Conservation (phyloP, 2,797 vertebrate species). For the Amazonetta brasiliensis region DNA sequence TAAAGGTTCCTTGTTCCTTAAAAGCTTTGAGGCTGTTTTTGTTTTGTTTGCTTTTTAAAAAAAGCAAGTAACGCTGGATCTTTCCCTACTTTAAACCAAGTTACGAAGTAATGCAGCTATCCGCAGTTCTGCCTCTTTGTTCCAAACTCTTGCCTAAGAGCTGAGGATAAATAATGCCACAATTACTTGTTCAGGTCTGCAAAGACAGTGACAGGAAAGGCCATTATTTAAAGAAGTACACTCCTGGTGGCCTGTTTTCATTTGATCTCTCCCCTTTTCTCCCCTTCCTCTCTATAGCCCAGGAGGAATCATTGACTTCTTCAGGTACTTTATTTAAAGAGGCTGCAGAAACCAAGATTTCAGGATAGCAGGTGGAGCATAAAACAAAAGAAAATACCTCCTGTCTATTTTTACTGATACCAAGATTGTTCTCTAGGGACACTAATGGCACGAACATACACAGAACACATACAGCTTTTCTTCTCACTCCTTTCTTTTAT, state of each 20-base stretch:
- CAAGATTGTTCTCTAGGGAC: background rate
- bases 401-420: background rate
- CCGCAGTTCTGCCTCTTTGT: background rate
- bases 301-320: background rate
- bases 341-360: background rate
- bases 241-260: background rate
- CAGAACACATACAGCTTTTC: background rate
- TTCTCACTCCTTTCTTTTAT: background rate
- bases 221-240: background rate
- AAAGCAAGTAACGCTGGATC: background rate
- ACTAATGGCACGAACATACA: background rate
- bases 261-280: background rate
- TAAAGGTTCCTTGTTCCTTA: background rate
- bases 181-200: background rate
- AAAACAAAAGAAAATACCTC: background rate
- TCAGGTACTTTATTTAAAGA: background rate
- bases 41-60: background rate
- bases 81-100: background rate
- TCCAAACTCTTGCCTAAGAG: background rate
- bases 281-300: background rate
- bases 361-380: fast-evolving
- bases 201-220: background rate
- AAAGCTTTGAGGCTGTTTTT: background rate
- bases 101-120: background rate
- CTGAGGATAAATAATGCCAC: background rate